These are phyloP conservation scores for Carcina quercana DNA, from an alignment of 2,888 invertebrate species.

Conservation along the genomic window DNA sequence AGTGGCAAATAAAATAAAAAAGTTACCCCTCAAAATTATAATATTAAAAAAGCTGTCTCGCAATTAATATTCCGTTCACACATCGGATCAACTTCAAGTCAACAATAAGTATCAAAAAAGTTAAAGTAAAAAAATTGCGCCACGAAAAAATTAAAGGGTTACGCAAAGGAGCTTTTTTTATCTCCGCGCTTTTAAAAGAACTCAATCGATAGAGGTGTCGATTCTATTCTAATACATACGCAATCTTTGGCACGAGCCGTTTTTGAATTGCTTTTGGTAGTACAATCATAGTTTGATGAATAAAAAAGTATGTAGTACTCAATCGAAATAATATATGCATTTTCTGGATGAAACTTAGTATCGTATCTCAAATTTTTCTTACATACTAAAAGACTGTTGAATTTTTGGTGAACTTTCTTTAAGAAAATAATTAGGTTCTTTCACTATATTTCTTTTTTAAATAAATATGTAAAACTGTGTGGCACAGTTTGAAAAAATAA, in stretches of 20 bases:
- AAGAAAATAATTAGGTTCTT: no score
- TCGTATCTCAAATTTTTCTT: no score
- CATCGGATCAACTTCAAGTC: slow-evolving; percentile 31
- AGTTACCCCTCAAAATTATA: slow-evolving; percentile 19
- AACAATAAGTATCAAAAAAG: slow-evolving; percentile 24
- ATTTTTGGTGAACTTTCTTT: no score
- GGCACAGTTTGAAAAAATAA: no score
- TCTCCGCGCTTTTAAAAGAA: slow-evolving; percentile 9
- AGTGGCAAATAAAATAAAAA: slow-evolving; percentile 38
- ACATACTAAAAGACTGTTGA: no score
- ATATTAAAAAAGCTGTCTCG: slow-evolving; percentile 30
- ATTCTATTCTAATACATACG: slow-evolving; percentile 4
- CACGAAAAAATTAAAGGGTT: slow-evolving; percentile 12
- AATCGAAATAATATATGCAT: no score
- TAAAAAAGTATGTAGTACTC: no score
- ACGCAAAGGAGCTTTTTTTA: slow-evolving; percentile 6
- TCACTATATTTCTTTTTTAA: no score
- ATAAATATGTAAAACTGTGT: no score
- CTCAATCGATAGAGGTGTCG: slow-evolving; percentile 14
- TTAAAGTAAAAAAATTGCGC: slow-evolving; percentile 17
- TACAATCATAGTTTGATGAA: no score
- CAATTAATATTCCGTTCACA: slow-evolving; percentile 42
- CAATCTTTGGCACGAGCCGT: slow-evolving; percentile 8
- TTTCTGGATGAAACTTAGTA: no score
- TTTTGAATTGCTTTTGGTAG: no score